phyloP scores from a whole-genome alignment of 2,888 invertebrate species.

The Rhodophaea formosa region DNA sequence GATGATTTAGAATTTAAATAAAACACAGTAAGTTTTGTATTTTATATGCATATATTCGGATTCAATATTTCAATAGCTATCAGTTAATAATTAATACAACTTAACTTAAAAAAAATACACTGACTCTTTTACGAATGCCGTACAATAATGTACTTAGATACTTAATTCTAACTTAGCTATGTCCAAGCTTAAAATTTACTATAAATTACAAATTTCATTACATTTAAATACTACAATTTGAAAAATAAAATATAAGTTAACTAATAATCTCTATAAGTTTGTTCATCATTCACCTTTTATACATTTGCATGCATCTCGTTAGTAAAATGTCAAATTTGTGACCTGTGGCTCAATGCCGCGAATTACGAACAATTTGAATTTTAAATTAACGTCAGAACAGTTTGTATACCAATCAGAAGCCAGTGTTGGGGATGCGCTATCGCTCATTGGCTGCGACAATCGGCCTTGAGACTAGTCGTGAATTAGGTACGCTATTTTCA shows the following conservation, averaged over 20 bases:
- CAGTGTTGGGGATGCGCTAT: background rate
- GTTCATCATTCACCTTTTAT: constrained; percentile 32
- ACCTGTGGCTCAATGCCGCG: background rate
- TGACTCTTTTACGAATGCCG: constrained; percentile 65
- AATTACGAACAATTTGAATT: constrained; percentile 8
- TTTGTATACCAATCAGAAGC: background rate
- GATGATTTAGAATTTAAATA: constrained; percentile 32
- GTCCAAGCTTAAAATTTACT: constrained; percentile 73
- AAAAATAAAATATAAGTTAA: constrained; percentile 57
- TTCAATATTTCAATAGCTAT: constrained; percentile 79
- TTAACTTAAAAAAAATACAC: constrained; percentile 77
- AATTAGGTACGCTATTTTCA: background rate
- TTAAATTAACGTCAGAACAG: constrained; percentile 1
- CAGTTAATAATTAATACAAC: constrained; percentile 71
- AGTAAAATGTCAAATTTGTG: constrained; percentile 13
- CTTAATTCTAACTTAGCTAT: constrained; percentile 72
- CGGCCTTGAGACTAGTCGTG: background rate
- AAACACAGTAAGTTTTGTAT: constrained; percentile 55
- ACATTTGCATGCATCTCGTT: background rate
- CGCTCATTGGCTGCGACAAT: constrained; percentile 2
- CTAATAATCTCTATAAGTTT: constrained; percentile 60
- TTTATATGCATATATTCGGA: constrained; percentile 80
- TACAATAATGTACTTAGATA: constrained; percentile 47
- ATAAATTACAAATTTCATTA: constrained; percentile 78
- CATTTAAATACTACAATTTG: constrained; percentile 55